phyloP scores from a whole-genome alignment of 2,888 invertebrate genomes.

The Piscicola geometra region DNA sequence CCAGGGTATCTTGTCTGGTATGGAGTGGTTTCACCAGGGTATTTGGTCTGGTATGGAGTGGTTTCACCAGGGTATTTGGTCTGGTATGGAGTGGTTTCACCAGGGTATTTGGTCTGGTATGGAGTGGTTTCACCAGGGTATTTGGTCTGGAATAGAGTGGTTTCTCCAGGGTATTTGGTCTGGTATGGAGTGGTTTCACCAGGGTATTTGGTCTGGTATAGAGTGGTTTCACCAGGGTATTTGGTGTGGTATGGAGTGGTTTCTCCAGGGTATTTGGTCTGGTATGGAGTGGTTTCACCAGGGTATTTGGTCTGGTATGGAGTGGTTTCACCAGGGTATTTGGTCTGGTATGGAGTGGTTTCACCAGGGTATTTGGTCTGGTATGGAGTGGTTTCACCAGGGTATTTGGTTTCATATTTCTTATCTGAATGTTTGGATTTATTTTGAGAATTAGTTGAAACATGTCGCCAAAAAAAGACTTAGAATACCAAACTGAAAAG shows the following conservation, averaged over 20 bases:
- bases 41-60: background rate
- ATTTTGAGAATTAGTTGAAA: no score
- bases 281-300: background rate
- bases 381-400: no score
- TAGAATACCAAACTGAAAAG: background rate
- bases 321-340: no score
- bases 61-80: background rate
- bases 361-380: no score
- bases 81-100: background rate
- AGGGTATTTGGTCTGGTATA: background rate
- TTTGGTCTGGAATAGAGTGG: background rate
- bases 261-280: background rate
- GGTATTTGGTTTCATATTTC: no score
- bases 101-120: no score
- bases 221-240: background rate
- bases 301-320: background rate
- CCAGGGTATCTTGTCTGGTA: background rate
- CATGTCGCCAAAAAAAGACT: no score
- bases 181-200: background rate
- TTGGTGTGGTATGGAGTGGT: background rate
- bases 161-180: background rate
- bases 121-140: background rate
- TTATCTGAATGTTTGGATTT: no score
- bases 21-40: background rate
- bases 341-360: no score